These are phyloP conservation scores for Catharus fuscescens DNA, from an alignment of 2,113 vertebrate genomes.

Conservation along the genomic window DNA sequence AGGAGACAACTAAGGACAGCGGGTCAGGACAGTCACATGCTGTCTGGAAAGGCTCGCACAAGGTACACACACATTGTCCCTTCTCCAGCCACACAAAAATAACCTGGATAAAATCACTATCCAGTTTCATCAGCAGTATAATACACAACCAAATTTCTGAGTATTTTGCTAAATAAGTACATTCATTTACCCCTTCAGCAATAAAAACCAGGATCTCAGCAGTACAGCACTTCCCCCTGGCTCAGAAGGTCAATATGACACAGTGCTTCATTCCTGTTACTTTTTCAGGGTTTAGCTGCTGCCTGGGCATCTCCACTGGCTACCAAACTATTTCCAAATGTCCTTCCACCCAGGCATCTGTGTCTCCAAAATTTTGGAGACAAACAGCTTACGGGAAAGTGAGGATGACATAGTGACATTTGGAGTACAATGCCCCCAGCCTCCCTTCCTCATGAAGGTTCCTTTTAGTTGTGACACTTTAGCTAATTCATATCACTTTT, in stretches of 20 bases:
- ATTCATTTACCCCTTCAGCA: not conserved
- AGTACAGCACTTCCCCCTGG: not conserved
- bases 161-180: not conserved
- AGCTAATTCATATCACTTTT: not conserved
- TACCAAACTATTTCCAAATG: not conserved
- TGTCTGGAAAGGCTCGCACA: not conserved
- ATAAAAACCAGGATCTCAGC: not conserved
- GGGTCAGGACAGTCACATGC: not conserved
- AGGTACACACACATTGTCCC: not conserved
- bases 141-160: not conserved
- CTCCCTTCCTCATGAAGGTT: not conserved
- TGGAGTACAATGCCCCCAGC: not conserved
- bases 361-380: not conserved
- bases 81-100: not conserved
- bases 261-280: not conserved
- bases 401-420: not conserved
- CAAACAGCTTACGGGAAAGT: not conserved
- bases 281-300: not conserved
- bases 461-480: not conserved
- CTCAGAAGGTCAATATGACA: not conserved
- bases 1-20: not conserved
- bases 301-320: not conserved
- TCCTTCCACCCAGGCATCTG: not conserved
- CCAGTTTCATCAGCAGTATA: not conserved
- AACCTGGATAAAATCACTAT: not conserved